Evolutionary conservation across 2,797 vertebrate species (phyloP).

Genomic region (Limosa lapponica): DNA sequence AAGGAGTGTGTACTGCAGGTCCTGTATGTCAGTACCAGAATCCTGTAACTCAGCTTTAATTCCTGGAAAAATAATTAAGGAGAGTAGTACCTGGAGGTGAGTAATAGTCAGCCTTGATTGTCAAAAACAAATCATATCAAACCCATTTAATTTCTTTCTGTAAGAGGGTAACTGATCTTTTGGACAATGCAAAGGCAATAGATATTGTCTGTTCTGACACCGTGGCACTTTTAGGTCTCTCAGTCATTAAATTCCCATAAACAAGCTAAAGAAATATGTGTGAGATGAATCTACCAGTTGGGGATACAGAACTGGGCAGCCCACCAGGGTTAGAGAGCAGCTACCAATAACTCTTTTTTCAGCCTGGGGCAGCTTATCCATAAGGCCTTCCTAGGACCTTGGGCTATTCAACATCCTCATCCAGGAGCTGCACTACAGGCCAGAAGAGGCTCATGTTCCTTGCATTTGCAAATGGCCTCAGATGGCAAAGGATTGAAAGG

Average conservation of each 20-base stretch:
- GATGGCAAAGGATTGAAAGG: neutral
- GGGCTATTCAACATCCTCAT: neutral
- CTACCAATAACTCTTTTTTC: neutral
- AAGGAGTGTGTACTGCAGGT: neutral
- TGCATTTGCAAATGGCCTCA: neutral
- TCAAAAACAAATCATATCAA: neutral
- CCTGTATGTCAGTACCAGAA: neutral
- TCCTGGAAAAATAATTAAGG: constrained; percentile 28
- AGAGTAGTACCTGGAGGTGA: neutral
- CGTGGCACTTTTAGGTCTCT: neutral
- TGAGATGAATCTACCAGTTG: neutral
- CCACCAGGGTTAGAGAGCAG: neutral
- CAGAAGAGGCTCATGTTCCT: neutral
- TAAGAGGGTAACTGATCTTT: neutral
- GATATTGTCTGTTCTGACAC: neutral
- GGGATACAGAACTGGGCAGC: neutral
- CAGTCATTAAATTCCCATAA: neutral
- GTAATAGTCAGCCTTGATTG: neutral
- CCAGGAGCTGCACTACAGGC: neutral
- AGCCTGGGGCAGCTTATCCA: neutral
- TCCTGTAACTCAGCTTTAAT: neutral
- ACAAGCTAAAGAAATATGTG: neutral
- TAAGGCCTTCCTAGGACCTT: neutral
- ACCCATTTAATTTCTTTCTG: neutral
- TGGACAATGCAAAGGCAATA: neutral